phyloP scores from a whole-genome alignment of 2,888 invertebrate species.

The Dilophus febrilis region DNA sequence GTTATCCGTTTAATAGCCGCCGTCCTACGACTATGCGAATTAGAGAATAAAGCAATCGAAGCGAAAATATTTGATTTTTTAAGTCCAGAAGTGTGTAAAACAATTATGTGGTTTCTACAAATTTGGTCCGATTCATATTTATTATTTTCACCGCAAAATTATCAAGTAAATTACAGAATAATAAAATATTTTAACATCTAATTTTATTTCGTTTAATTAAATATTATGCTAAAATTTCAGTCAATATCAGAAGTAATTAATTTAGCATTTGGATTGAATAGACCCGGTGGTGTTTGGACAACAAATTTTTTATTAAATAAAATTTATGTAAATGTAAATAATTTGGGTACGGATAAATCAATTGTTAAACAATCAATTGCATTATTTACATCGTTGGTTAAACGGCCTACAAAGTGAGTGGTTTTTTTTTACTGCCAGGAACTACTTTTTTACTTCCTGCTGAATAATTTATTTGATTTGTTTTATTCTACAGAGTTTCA shows the following conservation, averaged over 20 bases:
- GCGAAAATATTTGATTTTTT: slow-evolving; percentile 41
- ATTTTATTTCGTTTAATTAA: neutral
- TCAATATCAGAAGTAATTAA: slow-evolving; percentile 32
- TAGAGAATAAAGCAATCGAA: slow-evolving; percentile 43
- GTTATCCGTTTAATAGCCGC: slow-evolving; percentile 39
- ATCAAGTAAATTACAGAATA: too few relatives aligned
- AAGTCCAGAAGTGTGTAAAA: slow-evolving; percentile 52
- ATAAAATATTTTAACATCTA: too few relatives aligned
- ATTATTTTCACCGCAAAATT: slow-evolving; percentile 5
- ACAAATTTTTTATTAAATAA: slow-evolving; percentile 46
- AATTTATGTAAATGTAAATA: slow-evolving; percentile 41
- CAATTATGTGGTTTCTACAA: slow-evolving; percentile 49
- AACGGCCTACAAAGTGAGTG: slow-evolving; percentile 4
- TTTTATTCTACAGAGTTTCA: slow-evolving; percentile 1
- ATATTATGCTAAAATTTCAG: slow-evolving; percentile 1
- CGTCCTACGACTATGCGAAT: slow-evolving; percentile 44
- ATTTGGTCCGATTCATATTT: slow-evolving; percentile 47
- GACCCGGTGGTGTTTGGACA: slow-evolving; percentile 45
- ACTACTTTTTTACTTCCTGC: neutral
- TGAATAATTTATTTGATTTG: neutral
- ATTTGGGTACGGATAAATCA: slow-evolving; percentile 42
- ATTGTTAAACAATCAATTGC: slow-evolving; percentile 45
- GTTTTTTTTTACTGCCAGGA: neutral
- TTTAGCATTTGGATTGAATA: slow-evolving; percentile 46
- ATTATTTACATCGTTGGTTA: slow-evolving; percentile 30